phyloP scores from a whole-genome alignment of 1,140 invertebrate genomes.

The Atta colombica region DNA sequence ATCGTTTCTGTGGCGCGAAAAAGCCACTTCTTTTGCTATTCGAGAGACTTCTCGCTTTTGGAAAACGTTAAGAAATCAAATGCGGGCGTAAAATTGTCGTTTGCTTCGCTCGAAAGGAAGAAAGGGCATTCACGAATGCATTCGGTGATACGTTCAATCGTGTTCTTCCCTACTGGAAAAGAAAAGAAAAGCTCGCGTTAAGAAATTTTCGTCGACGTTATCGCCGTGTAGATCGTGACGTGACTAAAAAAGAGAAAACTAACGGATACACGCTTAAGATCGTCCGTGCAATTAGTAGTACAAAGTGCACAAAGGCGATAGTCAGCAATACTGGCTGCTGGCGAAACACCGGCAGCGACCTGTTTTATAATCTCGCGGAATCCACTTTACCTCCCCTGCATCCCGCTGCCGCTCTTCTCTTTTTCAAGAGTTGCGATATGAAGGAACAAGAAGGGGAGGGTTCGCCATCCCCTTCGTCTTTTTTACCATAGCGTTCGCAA shows the following conservation, averaged over 20 bases:
- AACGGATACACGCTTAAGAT: constrained; percentile 17
- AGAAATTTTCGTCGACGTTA: background rate
- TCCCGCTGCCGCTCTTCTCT: background rate
- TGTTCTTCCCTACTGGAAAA: background rate
- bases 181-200: background rate
- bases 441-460: background rate
- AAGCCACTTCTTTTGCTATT: background rate
- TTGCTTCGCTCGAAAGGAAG: background rate
- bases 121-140: background rate
- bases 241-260: background rate
- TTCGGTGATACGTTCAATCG: background rate
- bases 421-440: constrained; percentile 48
- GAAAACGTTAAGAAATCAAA: background rate
- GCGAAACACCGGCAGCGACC: constrained; percentile 15
- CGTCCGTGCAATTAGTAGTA: constrained; percentile 46
- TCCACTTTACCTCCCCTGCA: constrained; percentile 34
- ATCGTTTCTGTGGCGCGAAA: constrained; percentile 43
- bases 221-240: constrained; percentile 27
- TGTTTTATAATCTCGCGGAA: constrained; percentile 58
- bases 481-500: constrained; percentile 20
- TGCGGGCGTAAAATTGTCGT: constrained; percentile 1
- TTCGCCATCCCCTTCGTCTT: constrained; percentile 26
- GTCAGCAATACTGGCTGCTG: constrained; percentile 12
- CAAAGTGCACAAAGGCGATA: constrained; percentile 52
- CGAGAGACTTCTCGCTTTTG: constrained; percentile 5